Base-by-base conservation (phyloP, 1,140 invertebrate species). In the Zophobas atratus region DNA sequence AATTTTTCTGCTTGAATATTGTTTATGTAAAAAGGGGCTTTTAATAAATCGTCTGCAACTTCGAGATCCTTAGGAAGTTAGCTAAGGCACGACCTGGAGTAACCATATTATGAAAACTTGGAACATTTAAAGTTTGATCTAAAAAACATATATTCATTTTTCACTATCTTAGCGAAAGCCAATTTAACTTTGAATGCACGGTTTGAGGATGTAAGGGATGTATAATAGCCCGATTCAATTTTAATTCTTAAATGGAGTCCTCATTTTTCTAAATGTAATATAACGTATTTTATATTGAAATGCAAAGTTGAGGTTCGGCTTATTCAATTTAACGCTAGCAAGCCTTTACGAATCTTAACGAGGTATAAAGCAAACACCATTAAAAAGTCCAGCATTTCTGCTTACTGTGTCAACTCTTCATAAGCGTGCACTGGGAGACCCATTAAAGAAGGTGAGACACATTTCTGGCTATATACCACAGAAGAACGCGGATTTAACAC, bases 311-410 rank as follows among this genome's bases (percentile, higher is more conserved):
- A 67, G 60, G 60, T 67, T 67, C 60, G 60, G 6, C 20, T 67
- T 67, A 67, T 67, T 67, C 60, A 67, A 67, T 67, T 67, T 67
- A 43, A 67, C 60, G 60, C 60, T 67, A 67, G 60, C 39, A 67
- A 67, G 60, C 39, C 60, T 67, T 67, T 67, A 67, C 60, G 60
- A 67, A 67, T 67, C 60, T 67, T 67, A 67, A 67, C 60, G 60
- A 67, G 60, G 60, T 67, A 67, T 67, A 67, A 67, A 67, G 60
- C 60, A 67, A 67, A 67, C 60, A 67, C 60, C 60, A 67, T 67
- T 67, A 67, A 67, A 67, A 67, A 67, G 60, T 67, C 60, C 60
- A 67, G 60, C 60, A 67, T 67, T 67, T 67, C 60, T 67, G 60
- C 60, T 67, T 67, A 67, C 60, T 67, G 43, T 67, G 60, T 67